Conservation (phyloP, 1,140 invertebrate genomes). For the Pemphigus obesinymphae region DNA sequence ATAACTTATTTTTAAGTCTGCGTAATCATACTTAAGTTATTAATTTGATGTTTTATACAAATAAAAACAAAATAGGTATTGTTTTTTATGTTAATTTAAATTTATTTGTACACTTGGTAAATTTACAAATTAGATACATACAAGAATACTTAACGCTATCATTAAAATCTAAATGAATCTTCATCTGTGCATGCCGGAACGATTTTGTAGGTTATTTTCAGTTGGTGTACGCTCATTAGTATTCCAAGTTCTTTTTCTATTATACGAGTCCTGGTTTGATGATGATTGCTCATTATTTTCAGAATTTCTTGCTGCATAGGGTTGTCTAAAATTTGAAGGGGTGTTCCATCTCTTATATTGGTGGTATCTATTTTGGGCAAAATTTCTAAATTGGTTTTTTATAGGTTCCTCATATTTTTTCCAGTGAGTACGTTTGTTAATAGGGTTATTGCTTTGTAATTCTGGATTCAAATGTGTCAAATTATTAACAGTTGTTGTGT, state of each 20-base stretch:
- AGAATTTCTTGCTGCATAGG: background rate
- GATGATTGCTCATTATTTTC: too few relatives aligned
- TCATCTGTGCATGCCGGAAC: background rate
- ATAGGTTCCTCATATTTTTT: background rate
- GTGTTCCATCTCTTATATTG: too few relatives aligned
- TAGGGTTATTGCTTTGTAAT: background rate
- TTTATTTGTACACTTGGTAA: too few relatives aligned
- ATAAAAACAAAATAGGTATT: too few relatives aligned
- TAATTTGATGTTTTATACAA: background rate
- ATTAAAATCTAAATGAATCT: background rate
- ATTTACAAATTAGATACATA: too few relatives aligned
- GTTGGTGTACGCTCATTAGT: background rate
- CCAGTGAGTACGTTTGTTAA: background rate
- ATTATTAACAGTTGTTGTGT: background rate
- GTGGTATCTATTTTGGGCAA: too few relatives aligned
- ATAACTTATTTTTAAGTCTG: background rate
- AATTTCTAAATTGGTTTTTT: slow-evolving; percentile 21
- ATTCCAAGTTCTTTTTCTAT: background rate
- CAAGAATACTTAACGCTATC: background rate
- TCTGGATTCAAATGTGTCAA: background rate
- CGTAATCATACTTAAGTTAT: background rate
- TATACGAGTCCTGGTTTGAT: background rate
- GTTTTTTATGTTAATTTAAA: too few relatives aligned
- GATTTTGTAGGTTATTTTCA: slow-evolving; percentile 18
- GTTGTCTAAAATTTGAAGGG: background rate